Evolutionary conservation across 1,140 invertebrate species (phyloP).

Genomic region (Drosophila punjabiensis): DNA sequence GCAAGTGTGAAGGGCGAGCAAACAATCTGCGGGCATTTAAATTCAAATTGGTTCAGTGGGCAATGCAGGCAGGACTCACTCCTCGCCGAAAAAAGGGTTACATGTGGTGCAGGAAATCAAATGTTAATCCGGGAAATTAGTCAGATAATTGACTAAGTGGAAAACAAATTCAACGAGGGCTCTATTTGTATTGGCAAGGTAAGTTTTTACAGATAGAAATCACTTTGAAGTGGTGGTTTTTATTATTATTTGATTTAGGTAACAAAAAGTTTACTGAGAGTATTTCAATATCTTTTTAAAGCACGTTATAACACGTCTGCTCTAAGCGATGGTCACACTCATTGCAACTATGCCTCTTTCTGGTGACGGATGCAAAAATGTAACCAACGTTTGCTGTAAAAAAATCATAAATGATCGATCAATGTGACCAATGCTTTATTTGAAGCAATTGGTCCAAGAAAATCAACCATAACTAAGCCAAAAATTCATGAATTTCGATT

Average conservation of each 20-base stretch:
- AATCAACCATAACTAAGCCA: too few species aligned
- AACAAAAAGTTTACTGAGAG: too few species aligned
- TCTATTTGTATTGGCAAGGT: not conserved
- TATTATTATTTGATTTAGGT: not conserved
- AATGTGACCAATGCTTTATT: too few species aligned
- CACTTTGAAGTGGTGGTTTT: not conserved
- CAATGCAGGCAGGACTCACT: constrained; percentile 11
- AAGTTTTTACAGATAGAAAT: not conserved
- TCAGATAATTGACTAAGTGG: constrained; percentile 24
- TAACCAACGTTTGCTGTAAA: too few species aligned
- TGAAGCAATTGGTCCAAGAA: too few species aligned
- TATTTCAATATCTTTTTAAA: too few species aligned
- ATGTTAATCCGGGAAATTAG: constrained; percentile 22
- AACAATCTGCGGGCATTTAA: constrained; percentile 42
- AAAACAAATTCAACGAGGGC: not conserved
- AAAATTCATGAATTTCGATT: too few species aligned
- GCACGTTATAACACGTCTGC: too few species aligned
- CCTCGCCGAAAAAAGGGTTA: not conserved
- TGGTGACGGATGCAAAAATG: too few species aligned
- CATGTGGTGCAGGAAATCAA: constrained; percentile 7
- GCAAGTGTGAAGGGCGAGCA: constrained; percentile 20
- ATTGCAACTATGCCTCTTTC: too few species aligned
- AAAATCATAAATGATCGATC: too few species aligned
- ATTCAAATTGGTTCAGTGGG: constrained; percentile 39
- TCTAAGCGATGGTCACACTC: too few species aligned